Conservation (phyloP, 1,140 invertebrate species). For the Atta texana region DNA sequence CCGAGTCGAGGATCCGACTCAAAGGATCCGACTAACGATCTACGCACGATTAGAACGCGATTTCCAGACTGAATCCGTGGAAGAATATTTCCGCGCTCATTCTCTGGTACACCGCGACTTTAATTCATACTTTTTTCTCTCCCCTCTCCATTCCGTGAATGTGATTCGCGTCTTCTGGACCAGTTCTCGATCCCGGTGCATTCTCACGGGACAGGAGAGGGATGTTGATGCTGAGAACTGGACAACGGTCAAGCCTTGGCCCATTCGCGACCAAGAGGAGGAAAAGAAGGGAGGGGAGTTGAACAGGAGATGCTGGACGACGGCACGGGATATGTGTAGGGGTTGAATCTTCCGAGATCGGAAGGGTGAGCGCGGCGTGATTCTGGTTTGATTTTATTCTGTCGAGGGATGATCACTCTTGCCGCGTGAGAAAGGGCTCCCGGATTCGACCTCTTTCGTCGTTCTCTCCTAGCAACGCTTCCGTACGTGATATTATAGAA, state of each 20-base stretch:
- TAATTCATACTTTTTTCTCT: constrained; percentile 54
- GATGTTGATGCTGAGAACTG: constrained; percentile 84
- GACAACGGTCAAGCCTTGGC: constrained; percentile 85
- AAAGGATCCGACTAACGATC: constrained; percentile 12
- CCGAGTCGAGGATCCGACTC: background rate
- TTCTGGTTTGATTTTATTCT: constrained; percentile 84
- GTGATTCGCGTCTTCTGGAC: constrained; percentile 81
- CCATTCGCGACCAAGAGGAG: constrained; percentile 66
- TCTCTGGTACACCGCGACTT: constrained; percentile 40
- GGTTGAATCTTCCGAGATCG: constrained; percentile 83
- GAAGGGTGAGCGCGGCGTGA: constrained; percentile 81
- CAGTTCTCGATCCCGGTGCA: constrained; percentile 82
- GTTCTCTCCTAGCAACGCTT: constrained; percentile 35
- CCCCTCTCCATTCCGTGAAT: constrained; percentile 43
- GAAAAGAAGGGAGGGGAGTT: constrained; percentile 7
- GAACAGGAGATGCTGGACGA: constrained; percentile 57
- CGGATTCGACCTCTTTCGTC: constrained; percentile 80
- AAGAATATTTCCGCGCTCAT: constrained; percentile 50
- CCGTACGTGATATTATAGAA: constrained; percentile 20
- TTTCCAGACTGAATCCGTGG: constrained; percentile 39
- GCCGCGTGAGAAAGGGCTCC: constrained; percentile 85
- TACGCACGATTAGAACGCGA: constrained; percentile 52
- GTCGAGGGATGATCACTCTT: constrained; percentile 77
- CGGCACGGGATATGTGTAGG: constrained; percentile 68
- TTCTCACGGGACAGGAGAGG: constrained; percentile 81